phyloP scores from a whole-genome alignment of 2,888 invertebrate species.

The Ernsta delagoae region DNA sequence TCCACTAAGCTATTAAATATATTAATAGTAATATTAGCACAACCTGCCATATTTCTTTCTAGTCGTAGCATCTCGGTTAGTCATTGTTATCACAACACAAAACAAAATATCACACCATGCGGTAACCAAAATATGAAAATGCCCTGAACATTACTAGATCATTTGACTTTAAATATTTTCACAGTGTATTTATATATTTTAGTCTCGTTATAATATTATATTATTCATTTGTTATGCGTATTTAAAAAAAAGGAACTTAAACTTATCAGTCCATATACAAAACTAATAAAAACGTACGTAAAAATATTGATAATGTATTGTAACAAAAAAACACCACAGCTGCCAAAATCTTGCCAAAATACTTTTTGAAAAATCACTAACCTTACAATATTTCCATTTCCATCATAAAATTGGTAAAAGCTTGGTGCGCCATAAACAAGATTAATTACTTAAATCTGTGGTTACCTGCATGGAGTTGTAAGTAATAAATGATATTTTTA shows the following conservation, averaged over 20 bases:
- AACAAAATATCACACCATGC: conserved; percentile 1
- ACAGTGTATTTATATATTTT: no score
- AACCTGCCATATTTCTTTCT: conserved; percentile 49
- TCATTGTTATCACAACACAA: conserved; percentile 53
- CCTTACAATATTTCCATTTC: neutral
- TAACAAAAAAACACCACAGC: no score
- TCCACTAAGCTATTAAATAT: conserved; percentile 54
- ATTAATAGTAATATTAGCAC: conserved; percentile 47
- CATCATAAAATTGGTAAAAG: no score
- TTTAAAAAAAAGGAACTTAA: no score
- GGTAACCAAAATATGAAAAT: neutral
- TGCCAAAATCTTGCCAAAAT: no score
- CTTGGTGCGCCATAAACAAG: neutral
- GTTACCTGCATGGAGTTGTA: conserved; percentile 4
- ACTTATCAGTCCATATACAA: no score
- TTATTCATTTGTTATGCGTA: no score
- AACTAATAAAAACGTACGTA: no score
- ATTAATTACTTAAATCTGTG: conserved; percentile 13
- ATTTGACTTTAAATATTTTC: neutral
- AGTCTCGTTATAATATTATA: no score
- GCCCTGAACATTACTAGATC: neutral
- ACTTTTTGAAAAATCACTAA: conserved; percentile 3
- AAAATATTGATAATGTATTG: no score
- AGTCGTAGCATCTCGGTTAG: conserved; percentile 53
- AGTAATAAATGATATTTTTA: conserved; percentile 43